phyloP scores from a whole-genome alignment of 2,888 invertebrate species.

The Eustalomyia histrio region DNA sequence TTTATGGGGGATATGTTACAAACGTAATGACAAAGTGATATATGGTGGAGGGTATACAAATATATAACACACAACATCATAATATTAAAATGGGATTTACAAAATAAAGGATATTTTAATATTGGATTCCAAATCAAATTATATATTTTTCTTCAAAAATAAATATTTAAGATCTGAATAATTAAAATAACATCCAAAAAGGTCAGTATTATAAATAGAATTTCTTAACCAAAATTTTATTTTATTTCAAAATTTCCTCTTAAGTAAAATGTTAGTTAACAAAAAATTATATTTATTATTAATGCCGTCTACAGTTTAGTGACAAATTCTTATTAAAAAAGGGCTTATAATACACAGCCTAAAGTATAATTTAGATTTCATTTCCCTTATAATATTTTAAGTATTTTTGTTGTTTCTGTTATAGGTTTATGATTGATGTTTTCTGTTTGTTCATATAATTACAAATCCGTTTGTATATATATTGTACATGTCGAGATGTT shows the following conservation, averaged over 20 bases:
- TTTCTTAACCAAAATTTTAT: too few relatives aligned
- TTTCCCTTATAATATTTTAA: background rate
- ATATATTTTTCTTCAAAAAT: too few relatives aligned
- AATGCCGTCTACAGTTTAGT: too few relatives aligned
- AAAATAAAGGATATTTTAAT: background rate
- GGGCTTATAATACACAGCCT: background rate
- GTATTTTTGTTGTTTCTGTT: background rate
- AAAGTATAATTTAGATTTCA: conserved; percentile 4
- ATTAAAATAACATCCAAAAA: too few relatives aligned
- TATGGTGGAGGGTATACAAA: too few relatives aligned
- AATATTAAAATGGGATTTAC: background rate
- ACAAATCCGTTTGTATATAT: background rate
- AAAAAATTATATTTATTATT: too few relatives aligned
- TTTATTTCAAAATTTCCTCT: too few relatives aligned
- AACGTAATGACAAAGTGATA: too few relatives aligned
- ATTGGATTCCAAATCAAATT: background rate
- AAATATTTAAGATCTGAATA: too few relatives aligned
- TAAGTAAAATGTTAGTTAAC: too few relatives aligned
- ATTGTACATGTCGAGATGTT: background rate
- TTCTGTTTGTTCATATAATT: conserved; percentile 7
- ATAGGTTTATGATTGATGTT: conserved; percentile 19
- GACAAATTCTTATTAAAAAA: background rate
- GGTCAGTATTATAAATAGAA: too few relatives aligned
- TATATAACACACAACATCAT: background rate
- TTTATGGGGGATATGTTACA: too few relatives aligned